These are phyloP conservation scores for Scyliorhinus canicula DNA, from an alignment of 2,797 vertebrate species.

Conservation along the genomic window DNA sequence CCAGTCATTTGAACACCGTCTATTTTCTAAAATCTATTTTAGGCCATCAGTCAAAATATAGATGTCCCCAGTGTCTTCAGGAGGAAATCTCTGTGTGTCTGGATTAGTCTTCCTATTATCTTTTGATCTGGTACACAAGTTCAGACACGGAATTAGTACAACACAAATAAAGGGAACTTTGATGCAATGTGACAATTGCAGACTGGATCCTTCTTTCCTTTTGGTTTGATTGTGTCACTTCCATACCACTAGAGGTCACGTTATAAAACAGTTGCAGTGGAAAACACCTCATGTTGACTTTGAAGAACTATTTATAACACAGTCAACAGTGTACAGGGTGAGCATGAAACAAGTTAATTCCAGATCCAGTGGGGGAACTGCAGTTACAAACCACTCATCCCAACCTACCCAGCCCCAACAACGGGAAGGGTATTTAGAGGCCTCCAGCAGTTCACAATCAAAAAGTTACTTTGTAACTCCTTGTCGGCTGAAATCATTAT, in stretches of 20 bases:
- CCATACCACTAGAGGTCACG: neutral
- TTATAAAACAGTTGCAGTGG: neutral
- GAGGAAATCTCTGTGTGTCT: neutral
- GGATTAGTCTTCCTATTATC: neutral
- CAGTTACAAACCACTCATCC: neutral
- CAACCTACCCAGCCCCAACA: neutral
- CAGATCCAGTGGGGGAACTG: neutral
- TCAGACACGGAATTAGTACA: neutral
- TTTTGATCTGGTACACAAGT: neutral
- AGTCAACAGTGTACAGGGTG: neutral
- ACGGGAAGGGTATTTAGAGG: neutral
- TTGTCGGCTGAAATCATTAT: neutral
- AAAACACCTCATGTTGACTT: neutral
- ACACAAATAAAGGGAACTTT: no score
- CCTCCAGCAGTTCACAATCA: neutral
- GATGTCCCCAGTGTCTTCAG: neutral
- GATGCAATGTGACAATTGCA: neutral
- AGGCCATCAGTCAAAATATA: neutral
- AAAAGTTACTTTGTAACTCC: neutral
- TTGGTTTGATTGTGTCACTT: neutral
- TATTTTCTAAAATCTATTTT: no score
- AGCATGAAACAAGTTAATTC: neutral
- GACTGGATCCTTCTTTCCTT: neutral
- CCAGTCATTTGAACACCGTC: no score
- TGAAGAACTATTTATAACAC: neutral